These are phyloP conservation scores for Erebia ligea DNA, from an alignment of 2,888 invertebrate genomes.

Conservation along the genomic window DNA sequence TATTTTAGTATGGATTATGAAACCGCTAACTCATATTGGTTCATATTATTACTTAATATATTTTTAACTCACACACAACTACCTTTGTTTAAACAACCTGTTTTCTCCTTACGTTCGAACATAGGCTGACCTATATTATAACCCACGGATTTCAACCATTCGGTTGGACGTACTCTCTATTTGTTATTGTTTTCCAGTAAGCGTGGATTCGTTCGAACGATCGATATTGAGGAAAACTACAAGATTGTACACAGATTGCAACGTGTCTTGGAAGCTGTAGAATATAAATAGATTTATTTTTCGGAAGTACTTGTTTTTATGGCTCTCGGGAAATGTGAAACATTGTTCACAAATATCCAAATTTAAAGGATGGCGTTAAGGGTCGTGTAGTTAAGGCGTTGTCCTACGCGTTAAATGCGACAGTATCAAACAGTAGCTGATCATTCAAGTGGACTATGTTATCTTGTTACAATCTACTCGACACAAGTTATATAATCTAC, in stretches of 20 bases:
- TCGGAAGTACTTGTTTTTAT: constrained; percentile 13
- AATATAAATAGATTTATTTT: constrained; percentile 21
- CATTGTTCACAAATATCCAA: background rate
- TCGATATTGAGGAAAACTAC: constrained; percentile 30
- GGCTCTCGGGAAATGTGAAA: background rate
- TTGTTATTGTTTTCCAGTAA: constrained; percentile 30
- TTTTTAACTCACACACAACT: too few relatives aligned
- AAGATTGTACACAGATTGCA: background rate
- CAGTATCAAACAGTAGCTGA: too few relatives aligned
- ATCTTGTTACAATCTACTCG: too few relatives aligned
- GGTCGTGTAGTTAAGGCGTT: too few relatives aligned
- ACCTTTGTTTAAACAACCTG: background rate
- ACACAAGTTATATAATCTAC: too few relatives aligned
- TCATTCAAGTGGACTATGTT: too few relatives aligned
- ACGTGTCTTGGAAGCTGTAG: constrained; percentile 31
- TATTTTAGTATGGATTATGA: too few relatives aligned
- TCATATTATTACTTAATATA: too few relatives aligned
- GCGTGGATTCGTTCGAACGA: constrained; percentile 19
- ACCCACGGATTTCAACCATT: constrained; percentile 17
- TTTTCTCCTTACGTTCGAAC: background rate
- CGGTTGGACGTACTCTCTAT: constrained; percentile 7
- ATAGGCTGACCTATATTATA: constrained; percentile 28
- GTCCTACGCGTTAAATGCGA: too few relatives aligned
- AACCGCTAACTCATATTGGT: too few relatives aligned
- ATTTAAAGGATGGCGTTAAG: background rate